These are phyloP conservation scores for Cryptocephalus primarius DNA, from an alignment of 2,888 invertebrate genomes.

Conservation along the genomic window DNA sequence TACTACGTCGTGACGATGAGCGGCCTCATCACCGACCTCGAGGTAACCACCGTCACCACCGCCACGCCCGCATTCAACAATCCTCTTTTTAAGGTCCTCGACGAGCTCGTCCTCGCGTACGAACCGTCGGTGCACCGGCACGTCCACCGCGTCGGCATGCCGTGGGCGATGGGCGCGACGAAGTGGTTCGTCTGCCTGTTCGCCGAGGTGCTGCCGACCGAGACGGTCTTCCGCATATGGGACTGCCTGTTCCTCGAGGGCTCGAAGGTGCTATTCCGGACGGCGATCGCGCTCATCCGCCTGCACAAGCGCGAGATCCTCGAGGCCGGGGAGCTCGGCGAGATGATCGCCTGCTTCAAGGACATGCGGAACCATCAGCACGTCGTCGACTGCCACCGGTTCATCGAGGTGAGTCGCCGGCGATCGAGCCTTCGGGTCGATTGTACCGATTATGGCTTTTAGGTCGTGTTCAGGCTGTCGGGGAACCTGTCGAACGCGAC, in stretches of 20 bases:
- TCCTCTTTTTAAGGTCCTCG: constrained; percentile 36
- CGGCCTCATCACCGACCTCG: constrained; percentile 79
- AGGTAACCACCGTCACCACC: constrained; percentile 45
- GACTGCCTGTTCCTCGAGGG: constrained; percentile 93
- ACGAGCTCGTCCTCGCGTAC: constrained; percentile 72
- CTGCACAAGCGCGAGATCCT: constrained; percentile 61
- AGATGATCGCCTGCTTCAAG: constrained; percentile 73
- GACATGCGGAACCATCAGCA: constrained; percentile 67
- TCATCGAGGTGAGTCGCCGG: constrained; percentile 73
- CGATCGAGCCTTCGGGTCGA: no score
- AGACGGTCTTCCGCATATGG: constrained; percentile 92
- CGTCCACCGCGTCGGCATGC: constrained; percentile 68
- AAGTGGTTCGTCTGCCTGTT: constrained; percentile 95
- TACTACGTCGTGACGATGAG: constrained; percentile 87
- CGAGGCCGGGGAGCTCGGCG: constrained; percentile 68
- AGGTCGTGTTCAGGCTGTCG: constrained; percentile 75
- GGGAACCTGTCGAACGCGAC: constrained; percentile 61
- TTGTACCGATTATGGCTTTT: constrained; percentile 30
- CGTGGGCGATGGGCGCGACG: constrained; percentile 84
- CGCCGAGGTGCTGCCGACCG: constrained; percentile 86
- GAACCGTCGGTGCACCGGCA: constrained; percentile 74
- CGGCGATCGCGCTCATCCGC: constrained; percentile 73
- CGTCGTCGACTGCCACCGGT: constrained; percentile 77
- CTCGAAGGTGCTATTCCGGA: constrained; percentile 83
- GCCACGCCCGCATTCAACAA: no score